Conservation (phyloP, 2,113 vertebrate species). For the Riparia riparia region DNA sequence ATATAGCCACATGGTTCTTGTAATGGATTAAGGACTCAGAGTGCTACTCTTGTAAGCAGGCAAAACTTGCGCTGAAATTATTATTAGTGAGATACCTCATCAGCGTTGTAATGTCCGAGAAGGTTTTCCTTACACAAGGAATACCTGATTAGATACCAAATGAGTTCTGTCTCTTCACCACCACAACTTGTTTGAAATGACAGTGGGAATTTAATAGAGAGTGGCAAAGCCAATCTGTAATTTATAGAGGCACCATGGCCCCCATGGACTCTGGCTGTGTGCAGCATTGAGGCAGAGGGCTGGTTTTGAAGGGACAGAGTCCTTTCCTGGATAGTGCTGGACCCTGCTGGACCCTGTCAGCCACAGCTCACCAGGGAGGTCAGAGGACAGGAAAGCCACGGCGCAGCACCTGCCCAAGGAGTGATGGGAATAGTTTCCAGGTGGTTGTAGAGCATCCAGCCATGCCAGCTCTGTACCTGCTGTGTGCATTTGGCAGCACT, state of each 20-base stretch:
- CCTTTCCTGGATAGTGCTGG: background rate
- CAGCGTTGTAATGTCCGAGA: background rate
- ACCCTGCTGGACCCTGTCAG: background rate
- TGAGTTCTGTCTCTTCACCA: background rate
- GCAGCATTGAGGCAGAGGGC: background rate
- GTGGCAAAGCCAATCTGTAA: background rate
- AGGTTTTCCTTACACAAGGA: background rate
- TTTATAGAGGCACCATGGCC: fast-evolving
- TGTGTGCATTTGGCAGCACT: background rate
- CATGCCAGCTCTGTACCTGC: background rate
- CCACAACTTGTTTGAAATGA: background rate
- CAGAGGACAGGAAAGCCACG: fast-evolving
- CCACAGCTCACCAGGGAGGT: background rate
- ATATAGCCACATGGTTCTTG: background rate
- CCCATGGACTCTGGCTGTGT: background rate
- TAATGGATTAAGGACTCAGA: background rate
- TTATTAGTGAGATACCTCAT: background rate
- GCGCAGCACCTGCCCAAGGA: background rate
- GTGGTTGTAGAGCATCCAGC: background rate
- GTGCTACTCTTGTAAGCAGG: background rate
- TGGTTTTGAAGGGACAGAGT: background rate
- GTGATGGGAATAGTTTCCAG: fast-evolving
- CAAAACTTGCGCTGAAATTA: background rate
- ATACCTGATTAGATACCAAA: background rate
- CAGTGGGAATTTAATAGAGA: background rate